Percentiles rank a stretch among this genome's conserved stretches.
Evolutionary conservation across 2,113 vertebrate genomes (phyloP).

Genomic region (Macaca nemestrina): DNA sequence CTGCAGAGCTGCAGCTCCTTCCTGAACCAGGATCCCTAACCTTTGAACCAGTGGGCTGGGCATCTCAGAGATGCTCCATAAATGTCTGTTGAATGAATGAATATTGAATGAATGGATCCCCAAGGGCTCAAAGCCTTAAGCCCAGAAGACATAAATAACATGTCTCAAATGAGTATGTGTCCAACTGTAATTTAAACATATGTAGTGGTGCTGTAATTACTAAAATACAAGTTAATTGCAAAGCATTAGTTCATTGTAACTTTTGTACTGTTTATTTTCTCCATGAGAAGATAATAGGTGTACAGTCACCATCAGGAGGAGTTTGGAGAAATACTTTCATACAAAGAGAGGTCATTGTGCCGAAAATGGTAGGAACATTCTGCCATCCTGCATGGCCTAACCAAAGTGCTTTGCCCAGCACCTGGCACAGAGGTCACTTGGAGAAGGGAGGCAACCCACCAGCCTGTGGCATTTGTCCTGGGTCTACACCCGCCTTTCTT

Average conservation of each 20-base stretch:
- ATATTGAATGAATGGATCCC: neutral
- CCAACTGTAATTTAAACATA: neutral
- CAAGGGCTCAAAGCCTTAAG: neutral
- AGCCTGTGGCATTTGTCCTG: neutral
- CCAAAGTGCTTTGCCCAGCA: neutral
- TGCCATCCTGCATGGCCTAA: neutral
- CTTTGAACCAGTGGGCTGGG: neutral
- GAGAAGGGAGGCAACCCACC: neutral
- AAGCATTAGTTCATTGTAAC: neutral
- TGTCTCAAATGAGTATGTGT: neutral
- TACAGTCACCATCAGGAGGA: neutral
- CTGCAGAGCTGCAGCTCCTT: neutral
- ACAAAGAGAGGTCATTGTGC: neutral
- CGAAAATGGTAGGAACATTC: neutral
- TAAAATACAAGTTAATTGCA: constrained; percentile 32
- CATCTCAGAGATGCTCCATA: neutral
- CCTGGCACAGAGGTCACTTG: neutral
- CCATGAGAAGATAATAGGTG: neutral
- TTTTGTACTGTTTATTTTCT: neutral
- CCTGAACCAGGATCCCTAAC: neutral
- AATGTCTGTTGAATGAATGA: neutral
- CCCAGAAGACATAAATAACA: neutral
- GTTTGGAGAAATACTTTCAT: constrained; percentile 11
- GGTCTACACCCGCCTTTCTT: neutral
- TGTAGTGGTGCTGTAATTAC: neutral